Evolutionary conservation across 2,797 vertebrate genomes (phyloP).

Genomic region (Melanotaenia nigrans): DNA sequence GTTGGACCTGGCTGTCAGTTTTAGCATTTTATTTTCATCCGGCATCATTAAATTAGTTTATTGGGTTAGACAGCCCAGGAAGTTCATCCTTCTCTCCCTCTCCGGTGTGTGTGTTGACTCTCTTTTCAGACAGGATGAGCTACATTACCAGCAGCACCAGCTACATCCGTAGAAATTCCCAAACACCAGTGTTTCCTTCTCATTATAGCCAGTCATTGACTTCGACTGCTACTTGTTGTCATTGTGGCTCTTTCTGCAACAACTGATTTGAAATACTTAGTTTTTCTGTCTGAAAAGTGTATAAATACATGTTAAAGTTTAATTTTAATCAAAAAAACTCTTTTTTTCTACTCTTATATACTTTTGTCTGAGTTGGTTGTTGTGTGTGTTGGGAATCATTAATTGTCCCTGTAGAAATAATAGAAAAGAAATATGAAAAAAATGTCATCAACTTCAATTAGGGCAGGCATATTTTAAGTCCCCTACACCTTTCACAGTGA

Average conservation of each 20-base stretch:
- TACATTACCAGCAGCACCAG: slow-evolving; percentile 36
- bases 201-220: slow-evolving; percentile 15
- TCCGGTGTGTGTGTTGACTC: slow-evolving; percentile 1
- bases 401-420: not conserved
- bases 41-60: slow-evolving; percentile 59
- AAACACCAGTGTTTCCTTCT: slow-evolving; percentile 10
- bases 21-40: slow-evolving; percentile 59
- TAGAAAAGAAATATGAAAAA: slow-evolving; percentile 18
- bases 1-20: slow-evolving; percentile 50
- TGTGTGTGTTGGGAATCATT: not conserved
- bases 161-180: slow-evolving; percentile 24
- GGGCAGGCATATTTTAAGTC: slow-evolving; percentile 28
- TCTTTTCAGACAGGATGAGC: not conserved
- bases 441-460: slow-evolving; percentile 21
- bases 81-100: slow-evolving; percentile 52
- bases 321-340: not conserved
- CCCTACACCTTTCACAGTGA: slow-evolving; percentile 12
- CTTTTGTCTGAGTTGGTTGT: not conserved
- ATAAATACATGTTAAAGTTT: slow-evolving; percentile 5
- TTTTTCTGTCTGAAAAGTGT: not conserved
- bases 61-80: slow-evolving; percentile 45
- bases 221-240: not conserved
- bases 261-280: too few species aligned
- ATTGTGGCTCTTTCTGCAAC: too few species aligned
- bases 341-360: not conserved